Conservation (phyloP, 2,797 vertebrate genomes). For the Intellagama lesueurii region DNA sequence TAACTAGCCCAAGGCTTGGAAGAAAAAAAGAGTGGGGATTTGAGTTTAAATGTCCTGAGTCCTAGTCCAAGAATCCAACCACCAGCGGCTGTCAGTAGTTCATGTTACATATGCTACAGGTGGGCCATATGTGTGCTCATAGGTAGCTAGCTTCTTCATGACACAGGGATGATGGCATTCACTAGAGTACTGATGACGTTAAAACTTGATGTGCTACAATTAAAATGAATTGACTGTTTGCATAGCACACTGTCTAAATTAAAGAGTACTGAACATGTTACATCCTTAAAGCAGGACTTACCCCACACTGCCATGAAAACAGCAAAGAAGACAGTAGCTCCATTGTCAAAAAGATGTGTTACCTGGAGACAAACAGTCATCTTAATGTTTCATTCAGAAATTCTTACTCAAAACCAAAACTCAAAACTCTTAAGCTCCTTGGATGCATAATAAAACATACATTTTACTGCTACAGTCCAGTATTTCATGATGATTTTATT, state of each 20-base stretch:
- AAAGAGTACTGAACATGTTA: constrained; percentile 12
- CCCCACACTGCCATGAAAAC: constrained; percentile 98
- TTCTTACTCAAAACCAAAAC: too few relatives aligned
- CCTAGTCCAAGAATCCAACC: too few relatives aligned
- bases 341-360: constrained; percentile 94
- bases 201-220: neutral
- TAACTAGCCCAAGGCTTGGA: too few relatives aligned
- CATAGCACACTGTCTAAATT: constrained; percentile 7
- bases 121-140: neutral
- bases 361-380: constrained; percentile 78
- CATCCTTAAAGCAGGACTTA: constrained; percentile 74
- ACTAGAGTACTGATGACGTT: neutral
- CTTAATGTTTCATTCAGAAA: constrained; percentile 29
- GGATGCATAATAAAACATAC: neutral
- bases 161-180: neutral
- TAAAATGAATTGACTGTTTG: neutral
- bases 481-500: neutral
- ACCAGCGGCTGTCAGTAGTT: neutral
- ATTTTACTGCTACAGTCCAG: neutral
- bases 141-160: neutral
- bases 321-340: constrained; percentile 94
- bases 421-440: too few relatives aligned
- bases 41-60: too few relatives aligned
- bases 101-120: neutral
- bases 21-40: too few relatives aligned